phyloP scores from a whole-genome alignment of 2,888 invertebrate genomes.

The Caenorhabditis auriculariae region DNA sequence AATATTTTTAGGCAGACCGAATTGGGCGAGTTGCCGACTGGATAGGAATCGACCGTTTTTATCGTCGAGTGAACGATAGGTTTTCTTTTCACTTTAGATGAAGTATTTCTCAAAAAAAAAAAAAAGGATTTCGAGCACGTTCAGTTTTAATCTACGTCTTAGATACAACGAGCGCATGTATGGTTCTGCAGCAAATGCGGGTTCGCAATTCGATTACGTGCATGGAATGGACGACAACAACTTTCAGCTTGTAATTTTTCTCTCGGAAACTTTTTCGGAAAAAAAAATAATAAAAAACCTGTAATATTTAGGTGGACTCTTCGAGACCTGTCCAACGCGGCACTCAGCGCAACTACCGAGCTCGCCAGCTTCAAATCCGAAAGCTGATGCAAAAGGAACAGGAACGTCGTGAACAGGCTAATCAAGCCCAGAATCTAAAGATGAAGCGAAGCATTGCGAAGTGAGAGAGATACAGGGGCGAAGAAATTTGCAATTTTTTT shows the following conservation, averaged over 20 bases:
- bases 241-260: slow-evolving; percentile 80
- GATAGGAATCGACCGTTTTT: slow-evolving; percentile 80
- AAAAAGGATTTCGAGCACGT: background rate
- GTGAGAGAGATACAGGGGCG: slow-evolving; percentile 11
- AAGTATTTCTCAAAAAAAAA: background rate
- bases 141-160: slow-evolving; percentile 5
- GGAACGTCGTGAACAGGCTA: slow-evolving; percentile 61
- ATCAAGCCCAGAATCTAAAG: slow-evolving; percentile 58
- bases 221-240: slow-evolving; percentile 98
- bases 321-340: slow-evolving; percentile 67
- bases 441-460: slow-evolving; percentile 60
- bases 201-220: slow-evolving; percentile 94
- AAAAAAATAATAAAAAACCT: background rate
- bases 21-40: slow-evolving; percentile 94
- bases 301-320: slow-evolving; percentile 74
- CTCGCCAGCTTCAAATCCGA: slow-evolving; percentile 50
- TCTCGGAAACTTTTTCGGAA: background rate
- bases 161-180: slow-evolving; percentile 62
- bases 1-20: slow-evolving; percentile 75
- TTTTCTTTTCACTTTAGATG: slow-evolving; percentile 6
- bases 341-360: slow-evolving; percentile 49
- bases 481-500: slow-evolving; percentile 11
- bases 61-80: slow-evolving; percentile 84
- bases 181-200: slow-evolving; percentile 66
- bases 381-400: slow-evolving; percentile 59